Evolutionary conservation across 2,113 vertebrate genomes (phyloP).

Genomic region (Podarcis raffonei): DNA sequence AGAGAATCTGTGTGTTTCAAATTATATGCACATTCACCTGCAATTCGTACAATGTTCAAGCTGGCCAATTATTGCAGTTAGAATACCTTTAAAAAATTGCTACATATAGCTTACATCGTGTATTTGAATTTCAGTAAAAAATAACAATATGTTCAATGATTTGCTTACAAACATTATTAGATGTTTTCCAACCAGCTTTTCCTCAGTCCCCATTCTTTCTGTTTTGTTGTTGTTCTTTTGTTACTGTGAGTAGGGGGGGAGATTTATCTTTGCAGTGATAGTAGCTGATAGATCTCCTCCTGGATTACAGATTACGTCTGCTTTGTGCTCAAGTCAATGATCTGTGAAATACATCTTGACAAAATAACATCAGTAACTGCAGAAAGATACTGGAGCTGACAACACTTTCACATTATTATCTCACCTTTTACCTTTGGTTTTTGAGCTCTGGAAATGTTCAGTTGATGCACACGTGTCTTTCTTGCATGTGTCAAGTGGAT

Average conservation of each 20-base stretch:
- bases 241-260: neutral
- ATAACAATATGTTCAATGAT: neutral
- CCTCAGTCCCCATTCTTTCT: neutral
- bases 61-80: neutral
- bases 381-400: conserved; percentile 2
- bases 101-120: neutral
- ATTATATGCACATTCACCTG: neutral
- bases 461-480: neutral
- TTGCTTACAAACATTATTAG: conserved; percentile 19
- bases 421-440: conserved; percentile 34
- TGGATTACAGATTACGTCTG: conserved; percentile 36
- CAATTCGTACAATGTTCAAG: neutral
- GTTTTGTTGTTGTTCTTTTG: neutral
- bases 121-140: conserved; percentile 3
- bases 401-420: neutral
- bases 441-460: conserved; percentile 16
- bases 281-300: conserved; percentile 17
- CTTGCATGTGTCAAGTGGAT: conserved; percentile 32
- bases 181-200: neutral
- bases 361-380: conserved; percentile 31
- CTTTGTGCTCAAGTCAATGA: conserved; percentile 33
- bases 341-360: conserved; percentile 35
- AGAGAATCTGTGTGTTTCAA: neutral
- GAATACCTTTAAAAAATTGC: neutral
- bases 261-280: conserved; percentile 16